Evolutionary conservation across 2,888 invertebrate species (phyloP).

Genomic region (Drosophila mercatorum): DNA sequence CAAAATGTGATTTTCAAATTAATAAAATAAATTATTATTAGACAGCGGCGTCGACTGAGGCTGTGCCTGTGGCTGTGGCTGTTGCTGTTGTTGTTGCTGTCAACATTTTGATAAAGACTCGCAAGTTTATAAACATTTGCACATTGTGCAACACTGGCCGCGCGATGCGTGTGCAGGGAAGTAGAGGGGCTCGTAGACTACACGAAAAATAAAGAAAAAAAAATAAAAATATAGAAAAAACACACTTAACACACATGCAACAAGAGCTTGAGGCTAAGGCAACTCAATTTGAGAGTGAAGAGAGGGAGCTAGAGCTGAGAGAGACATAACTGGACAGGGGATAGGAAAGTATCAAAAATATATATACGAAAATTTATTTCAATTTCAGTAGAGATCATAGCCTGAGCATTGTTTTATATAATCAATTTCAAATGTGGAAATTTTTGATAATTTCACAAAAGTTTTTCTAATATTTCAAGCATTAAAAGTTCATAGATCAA

Average conservation of each 20-base stretch:
- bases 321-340: too few species aligned
- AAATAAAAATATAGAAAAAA: neutral
- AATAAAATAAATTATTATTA: slow-evolving; percentile 80
- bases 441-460: too few species aligned
- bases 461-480: too few species aligned
- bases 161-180: too few species aligned
- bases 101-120: slow-evolving; percentile 62
- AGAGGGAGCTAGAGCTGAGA: too few species aligned
- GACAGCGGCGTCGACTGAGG: slow-evolving; percentile 46
- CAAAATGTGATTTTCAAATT: slow-evolving; percentile 75
- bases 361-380: too few species aligned
- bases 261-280: slow-evolving; percentile 7
- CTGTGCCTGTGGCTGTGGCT: neutral
- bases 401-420: too few species aligned
- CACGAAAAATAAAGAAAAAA: neutral
- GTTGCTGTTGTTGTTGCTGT: slow-evolving; percentile 36
- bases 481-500: neutral
- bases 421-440: too few species aligned
- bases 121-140: slow-evolving; percentile 48
- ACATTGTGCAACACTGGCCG: slow-evolving; percentile 35
- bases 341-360: too few species aligned
- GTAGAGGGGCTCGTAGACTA: neutral
- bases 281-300: too few species aligned
- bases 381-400: too few species aligned
- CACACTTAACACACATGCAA: slow-evolving; percentile 53